Evolutionary conservation across 1,140 invertebrate genomes (phyloP), one percentile per base, ranked within the genome.

Genomic region (Dreissena polymorpha): DNA sequence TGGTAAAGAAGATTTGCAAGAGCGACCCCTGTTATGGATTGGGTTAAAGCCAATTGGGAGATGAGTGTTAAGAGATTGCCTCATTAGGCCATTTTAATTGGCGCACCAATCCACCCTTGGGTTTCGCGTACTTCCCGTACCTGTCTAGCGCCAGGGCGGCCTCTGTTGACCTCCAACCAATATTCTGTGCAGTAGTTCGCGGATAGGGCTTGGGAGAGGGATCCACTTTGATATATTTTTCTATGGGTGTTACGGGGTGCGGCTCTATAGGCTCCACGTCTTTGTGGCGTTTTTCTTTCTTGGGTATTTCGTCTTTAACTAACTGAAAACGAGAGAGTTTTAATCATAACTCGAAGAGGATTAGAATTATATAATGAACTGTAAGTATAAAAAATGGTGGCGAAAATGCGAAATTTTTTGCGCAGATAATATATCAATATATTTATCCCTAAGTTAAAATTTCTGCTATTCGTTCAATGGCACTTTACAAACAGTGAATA

Each of bases 81-180:
- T 93, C 92, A 21, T 73, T 68, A 67, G 92, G 92, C 92, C 92
- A 93, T 70, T 92, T 92, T n/a, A 93, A 86, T 70, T 92, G 91
- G 70, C 88, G 89, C 10, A 93, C 85, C 25, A 93, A 85, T 18
- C 88, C 88, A 21, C 92, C 92, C 86, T 91, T 91, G 18, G 89
- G 88, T 68, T 88, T 89, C 10, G 89, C 89, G 77, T 92, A 92
- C 75, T 86, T 87, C 14, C 92, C 92, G 81, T 92, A 92, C 74
- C 88, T 89, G 70, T 93, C 92, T 39, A 93, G 82, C 12, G 85
- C 84, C 21, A 89, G 85, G 8, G 67, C 60, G 49, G 57, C 67
- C 23, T 90, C 80, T 16, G 88, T 84, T 2, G 91, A 92, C 65
- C 92, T 72, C 92, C 92, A 93, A 0, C 92, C 92, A 12, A 92